phyloP scores from a whole-genome alignment of 2,113 vertebrate species.

The Epinephelus fuscoguttatus region DNA sequence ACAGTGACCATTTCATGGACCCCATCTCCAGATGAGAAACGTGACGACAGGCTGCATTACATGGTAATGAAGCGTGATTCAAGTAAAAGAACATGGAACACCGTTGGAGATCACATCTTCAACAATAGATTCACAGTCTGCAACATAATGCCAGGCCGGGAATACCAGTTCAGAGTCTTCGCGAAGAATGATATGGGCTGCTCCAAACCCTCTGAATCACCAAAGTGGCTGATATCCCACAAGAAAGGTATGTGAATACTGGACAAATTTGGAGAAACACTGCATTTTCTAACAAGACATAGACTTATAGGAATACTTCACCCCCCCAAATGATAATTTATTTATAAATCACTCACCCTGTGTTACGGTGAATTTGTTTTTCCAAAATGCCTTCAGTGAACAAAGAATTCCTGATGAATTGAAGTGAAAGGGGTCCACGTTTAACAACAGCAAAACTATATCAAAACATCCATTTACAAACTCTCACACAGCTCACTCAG shows the following conservation, averaged over 20 bases:
- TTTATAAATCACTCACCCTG: no score
- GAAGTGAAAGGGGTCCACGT: no score
- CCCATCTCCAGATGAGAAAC: conserved; percentile 89
- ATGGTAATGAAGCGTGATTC: conserved; percentile 89
- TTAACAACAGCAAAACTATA: no score
- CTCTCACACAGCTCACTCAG: no score
- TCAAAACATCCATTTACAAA: no score
- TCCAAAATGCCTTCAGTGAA: no score
- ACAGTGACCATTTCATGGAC: conserved; percentile 92
- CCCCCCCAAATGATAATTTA: no score
- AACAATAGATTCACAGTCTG: conserved; percentile 91
- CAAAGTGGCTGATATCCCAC: conserved; percentile 86
- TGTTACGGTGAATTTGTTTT: no score
- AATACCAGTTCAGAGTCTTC: conserved; percentile 92
- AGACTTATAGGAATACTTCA: not conserved
- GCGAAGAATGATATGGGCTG: conserved; percentile 91
- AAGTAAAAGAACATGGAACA: conserved; percentile 83
- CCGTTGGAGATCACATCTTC: conserved; percentile 87
- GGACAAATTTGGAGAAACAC: not conserved
- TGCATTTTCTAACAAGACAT: not conserved
- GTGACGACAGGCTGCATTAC: conserved; percentile 87
- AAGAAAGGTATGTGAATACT: conserved; percentile 81
- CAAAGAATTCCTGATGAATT: no score
- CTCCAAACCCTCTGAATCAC: conserved; percentile 88
- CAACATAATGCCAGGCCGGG: conserved; percentile 87